phyloP scores from a whole-genome alignment of 2,888 invertebrate genomes.

The Troides helena region DNA sequence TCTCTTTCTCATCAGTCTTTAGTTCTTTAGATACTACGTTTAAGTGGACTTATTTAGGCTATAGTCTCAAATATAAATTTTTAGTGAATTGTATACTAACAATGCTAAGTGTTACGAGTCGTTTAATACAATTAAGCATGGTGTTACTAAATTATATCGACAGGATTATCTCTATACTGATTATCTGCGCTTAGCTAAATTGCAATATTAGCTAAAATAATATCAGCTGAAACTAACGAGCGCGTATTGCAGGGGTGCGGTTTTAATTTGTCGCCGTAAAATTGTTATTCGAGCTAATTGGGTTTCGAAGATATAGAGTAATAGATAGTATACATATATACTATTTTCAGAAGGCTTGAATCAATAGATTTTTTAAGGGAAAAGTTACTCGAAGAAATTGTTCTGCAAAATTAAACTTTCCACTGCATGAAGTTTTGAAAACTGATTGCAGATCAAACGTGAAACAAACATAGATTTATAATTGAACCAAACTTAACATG shows the following conservation, averaged over 20 bases:
- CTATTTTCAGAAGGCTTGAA: no score
- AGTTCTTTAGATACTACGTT: no score
- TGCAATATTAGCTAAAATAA: conserved; percentile 24
- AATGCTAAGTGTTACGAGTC: background rate
- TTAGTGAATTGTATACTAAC: background rate
- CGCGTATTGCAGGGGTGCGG: conserved; percentile 32
- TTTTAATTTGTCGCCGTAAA: conserved; percentile 32
- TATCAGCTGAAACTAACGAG: conserved; percentile 19
- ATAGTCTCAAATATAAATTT: no score
- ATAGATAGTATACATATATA: background rate
- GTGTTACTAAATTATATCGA: conserved; percentile 16
- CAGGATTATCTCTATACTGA: conserved; percentile 3
- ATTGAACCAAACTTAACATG: no score
- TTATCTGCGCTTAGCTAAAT: conserved; percentile 22
- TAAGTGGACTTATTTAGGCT: no score
- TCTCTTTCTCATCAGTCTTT: no score
- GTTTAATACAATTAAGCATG: background rate
- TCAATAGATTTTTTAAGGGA: no score
- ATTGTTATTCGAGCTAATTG: conserved; percentile 30
- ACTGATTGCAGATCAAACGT: no score
- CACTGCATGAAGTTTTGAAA: no score
- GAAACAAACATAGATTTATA: no score
- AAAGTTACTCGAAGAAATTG: no score
- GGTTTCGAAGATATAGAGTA: background rate
- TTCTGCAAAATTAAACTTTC: no score